Percentiles rank a stretch among this genome's conserved stretches.
These are phyloP conservation scores for Brenthis hecate DNA, from an alignment of 2,888 invertebrate genomes.

Conservation along the genomic window DNA sequence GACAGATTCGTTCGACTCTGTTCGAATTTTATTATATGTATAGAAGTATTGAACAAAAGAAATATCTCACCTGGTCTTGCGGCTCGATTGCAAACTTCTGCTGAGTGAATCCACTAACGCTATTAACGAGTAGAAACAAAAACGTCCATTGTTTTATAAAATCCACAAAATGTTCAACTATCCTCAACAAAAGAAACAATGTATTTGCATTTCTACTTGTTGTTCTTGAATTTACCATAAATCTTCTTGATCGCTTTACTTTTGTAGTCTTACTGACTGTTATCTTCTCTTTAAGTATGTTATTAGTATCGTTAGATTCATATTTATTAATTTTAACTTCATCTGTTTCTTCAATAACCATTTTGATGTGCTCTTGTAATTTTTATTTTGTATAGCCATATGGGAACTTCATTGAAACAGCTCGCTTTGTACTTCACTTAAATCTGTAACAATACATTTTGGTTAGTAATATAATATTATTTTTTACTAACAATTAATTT, in stretches of 20 bases:
- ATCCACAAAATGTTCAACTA: conserved; percentile 44
- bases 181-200: conserved; percentile 73
- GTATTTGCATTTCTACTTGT: conserved; percentile 68
- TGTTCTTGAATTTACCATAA: conserved; percentile 53
- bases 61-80: conserved; percentile 69
- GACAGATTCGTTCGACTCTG: too few species aligned
- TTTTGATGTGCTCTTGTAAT: conserved; percentile 23
- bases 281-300: conserved; percentile 22
- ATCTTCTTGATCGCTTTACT: conserved; percentile 18
- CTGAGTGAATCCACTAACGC: conserved; percentile 61
- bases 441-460: conserved; percentile 9
- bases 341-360: conserved; percentile 28
- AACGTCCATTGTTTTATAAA: conserved; percentile 54
- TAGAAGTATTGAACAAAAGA: background rate
- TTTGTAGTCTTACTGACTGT: conserved; percentile 1
- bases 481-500: background rate
- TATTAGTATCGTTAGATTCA: conserved; percentile 12
- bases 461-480: background rate
- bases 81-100: conserved; percentile 77
- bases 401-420: conserved; percentile 6
- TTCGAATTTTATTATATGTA: too few species aligned
- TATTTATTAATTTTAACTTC: conserved; percentile 13
- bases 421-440: background rate
- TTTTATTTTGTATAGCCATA: conserved; percentile 27
- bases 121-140: conserved; percentile 51